Evolutionary conservation across 2,797 vertebrate genomes (phyloP), one percentile per base, ranked within the genome.

Genomic region (Lithobates pipiens): DNA sequence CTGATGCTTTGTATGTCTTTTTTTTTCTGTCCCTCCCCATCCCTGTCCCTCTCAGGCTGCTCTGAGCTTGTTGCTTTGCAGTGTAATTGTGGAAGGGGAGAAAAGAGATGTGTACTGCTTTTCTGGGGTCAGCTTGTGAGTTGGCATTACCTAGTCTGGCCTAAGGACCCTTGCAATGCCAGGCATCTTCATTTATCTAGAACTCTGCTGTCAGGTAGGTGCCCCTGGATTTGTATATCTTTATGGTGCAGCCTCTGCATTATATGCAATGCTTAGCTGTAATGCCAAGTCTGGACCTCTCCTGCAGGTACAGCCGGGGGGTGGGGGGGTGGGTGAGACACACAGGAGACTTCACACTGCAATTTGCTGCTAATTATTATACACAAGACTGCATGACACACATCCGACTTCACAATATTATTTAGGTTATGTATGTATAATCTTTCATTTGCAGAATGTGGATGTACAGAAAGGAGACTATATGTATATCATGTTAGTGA

Each of bases 41-140:
- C 65, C 1, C 34, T 70, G 9, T 34, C 75, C 36, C 76, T 69
- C 57, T 44, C 16, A 29, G 23, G 44, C 68, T 71, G 74, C 76
- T 57, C 79, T 65, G 10, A 44, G 67, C 74, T 65, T 77, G 68
- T 76, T 82, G 79, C 85, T 82, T 61, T 86, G 85, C 84, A 85
- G 78, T 81, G 84, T 67, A 27, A 68, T 82, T 23, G 29, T 54
- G 21, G 36, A 82, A 50, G 65, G 32, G 39, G 78, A 74, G 21
- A 36, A 54, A n/a, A 42, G 68, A 68, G 68, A 32, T 75, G 73
- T 29, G 39, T 82, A 23, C 36, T 36, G 34, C 5, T 70, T 71
- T 6, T 72, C 27, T 54, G 68, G 84, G 84, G 84, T 85, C 84
- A 50, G 34, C 46, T 25, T 32, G 29, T 42, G 34, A 50, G 36